Percentiles rank a stretch among this genome's conserved stretches.
These are phyloP conservation scores for Pagetopsis macropterus DNA, from an alignment of 2,797 vertebrate species.

Conservation along the genomic window DNA sequence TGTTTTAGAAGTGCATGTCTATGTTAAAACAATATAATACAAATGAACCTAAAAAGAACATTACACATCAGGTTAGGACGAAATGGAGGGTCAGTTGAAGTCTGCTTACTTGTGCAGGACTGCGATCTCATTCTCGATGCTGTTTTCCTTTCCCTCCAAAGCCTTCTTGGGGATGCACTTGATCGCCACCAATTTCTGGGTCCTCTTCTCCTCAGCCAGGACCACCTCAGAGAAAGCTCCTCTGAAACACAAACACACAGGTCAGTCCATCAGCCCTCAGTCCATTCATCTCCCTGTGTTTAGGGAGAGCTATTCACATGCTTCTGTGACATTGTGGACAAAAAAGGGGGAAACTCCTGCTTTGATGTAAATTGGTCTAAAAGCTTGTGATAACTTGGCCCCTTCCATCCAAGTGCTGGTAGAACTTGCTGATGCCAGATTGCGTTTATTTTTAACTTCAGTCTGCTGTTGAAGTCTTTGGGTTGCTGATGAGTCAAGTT, in stretches of 20 bases:
- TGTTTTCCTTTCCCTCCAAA: slow-evolving; percentile 94
- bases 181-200: slow-evolving; percentile 92
- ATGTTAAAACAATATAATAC: not conserved
- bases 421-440: slow-evolving; percentile 31
- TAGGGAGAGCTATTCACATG: slow-evolving; percentile 5
- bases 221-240: slow-evolving; percentile 98
- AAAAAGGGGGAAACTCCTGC: slow-evolving; percentile 16
- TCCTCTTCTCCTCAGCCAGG: slow-evolving; percentile 94
- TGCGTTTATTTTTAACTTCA: slow-evolving; percentile 60
- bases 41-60: no score
- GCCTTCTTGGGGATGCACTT: slow-evolving; percentile 98
- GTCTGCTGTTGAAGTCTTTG: slow-evolving; percentile 36
- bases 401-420: slow-evolving; percentile 12
- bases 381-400: slow-evolving; percentile 13
- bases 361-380: slow-evolving; percentile 31
- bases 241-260: slow-evolving; percentile 79
- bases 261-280: slow-evolving; percentile 20
- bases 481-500: slow-evolving; percentile 50
- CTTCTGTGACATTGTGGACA: not conserved
- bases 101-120: slow-evolving; percentile 94
- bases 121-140: slow-evolving; percentile 98
- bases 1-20: not conserved
- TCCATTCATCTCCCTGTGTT: slow-evolving; percentile 22
- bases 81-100: not conserved
- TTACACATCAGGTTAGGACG: not conserved